These are phyloP conservation scores for Corbicula japonica DNA, from an alignment of 2,888 invertebrate species.

Conservation along the genomic window DNA sequence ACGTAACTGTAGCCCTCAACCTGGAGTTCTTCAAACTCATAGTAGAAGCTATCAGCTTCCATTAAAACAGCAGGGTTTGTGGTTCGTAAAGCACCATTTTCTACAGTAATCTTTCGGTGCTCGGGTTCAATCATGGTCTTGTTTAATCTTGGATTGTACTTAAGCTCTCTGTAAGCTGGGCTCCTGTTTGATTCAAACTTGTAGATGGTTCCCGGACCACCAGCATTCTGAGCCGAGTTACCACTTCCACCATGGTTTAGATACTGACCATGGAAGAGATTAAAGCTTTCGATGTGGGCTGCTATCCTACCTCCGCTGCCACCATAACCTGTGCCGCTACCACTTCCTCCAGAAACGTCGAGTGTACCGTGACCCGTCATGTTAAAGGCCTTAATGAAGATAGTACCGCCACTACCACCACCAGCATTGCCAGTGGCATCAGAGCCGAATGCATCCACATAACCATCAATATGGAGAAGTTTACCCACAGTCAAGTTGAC, in stretches of 20 bases:
- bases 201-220: conserved; percentile 80
- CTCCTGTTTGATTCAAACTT: conserved; percentile 78
- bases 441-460: conserved; percentile 68
- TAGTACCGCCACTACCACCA: conserved; percentile 79
- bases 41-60: conserved; percentile 71
- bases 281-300: conserved; percentile 69
- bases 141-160: conserved; percentile 77
- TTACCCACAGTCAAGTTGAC: conserved; percentile 72
- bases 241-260: conserved; percentile 70
- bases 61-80: conserved; percentile 77
- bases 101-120: conserved; percentile 75
- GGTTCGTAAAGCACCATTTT: conserved; percentile 70
- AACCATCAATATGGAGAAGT: conserved; percentile 76
- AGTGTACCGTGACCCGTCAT: conserved; percentile 77
- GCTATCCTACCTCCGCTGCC: conserved; percentile 80
- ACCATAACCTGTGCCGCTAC: conserved; percentile 67
- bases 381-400: conserved; percentile 75
- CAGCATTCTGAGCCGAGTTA: conserved; percentile 54
- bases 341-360: conserved; percentile 75
- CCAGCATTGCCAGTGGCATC: conserved; percentile 48
- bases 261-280: conserved; percentile 75
- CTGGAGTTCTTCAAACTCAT: conserved; percentile 78
- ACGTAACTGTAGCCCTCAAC: conserved; percentile 78
- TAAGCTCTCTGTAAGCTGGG: conserved; percentile 79
- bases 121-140: conserved; percentile 74